phyloP scores from a whole-genome alignment of 2,797 vertebrate genomes.

The Cossypha heuglini region DNA sequence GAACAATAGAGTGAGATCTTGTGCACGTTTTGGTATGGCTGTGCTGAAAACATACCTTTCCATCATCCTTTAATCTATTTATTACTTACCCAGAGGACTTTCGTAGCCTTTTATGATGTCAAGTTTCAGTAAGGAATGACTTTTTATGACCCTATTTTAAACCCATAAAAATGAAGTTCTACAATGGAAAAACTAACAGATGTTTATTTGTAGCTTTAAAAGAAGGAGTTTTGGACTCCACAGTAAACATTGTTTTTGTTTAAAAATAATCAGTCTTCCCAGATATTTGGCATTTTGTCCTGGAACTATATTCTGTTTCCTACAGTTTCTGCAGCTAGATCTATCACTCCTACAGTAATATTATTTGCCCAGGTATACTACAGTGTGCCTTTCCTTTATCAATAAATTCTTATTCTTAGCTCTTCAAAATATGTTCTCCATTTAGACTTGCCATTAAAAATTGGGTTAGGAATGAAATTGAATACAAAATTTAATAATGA shows the following conservation, averaged over 20 bases:
- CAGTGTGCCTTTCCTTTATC: background rate
- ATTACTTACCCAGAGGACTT: conserved; percentile 54
- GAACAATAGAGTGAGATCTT: background rate
- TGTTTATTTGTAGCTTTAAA: conserved; percentile 64
- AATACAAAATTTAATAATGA: background rate
- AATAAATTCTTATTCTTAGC: background rate
- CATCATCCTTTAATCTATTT: conserved; percentile 58
- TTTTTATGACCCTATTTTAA: conserved; percentile 70
- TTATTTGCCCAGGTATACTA: background rate
- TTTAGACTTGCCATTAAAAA: background rate
- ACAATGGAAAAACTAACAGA: conserved; percentile 64
- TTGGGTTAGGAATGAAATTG: background rate
- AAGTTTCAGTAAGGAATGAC: conserved; percentile 57
- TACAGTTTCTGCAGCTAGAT: conserved; percentile 9
- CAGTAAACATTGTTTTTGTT: conserved; percentile 48
- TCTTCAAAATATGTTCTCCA: background rate
- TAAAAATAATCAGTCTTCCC: conserved; percentile 63
- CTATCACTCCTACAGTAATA: background rate
- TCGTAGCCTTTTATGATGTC: conserved; percentile 70
- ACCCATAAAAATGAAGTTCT: conserved; percentile 61
- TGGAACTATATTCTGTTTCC: conserved; percentile 17
- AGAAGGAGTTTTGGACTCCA: conserved; percentile 37
- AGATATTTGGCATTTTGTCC: conserved; percentile 32
- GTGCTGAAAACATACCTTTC: conserved; percentile 2
- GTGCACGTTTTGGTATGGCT: background rate